Percentiles rank a stretch among this genome's conserved stretches.
Conservation (phyloP, 2,113 vertebrate species). For the Cyprinodon tularosa region DNA sequence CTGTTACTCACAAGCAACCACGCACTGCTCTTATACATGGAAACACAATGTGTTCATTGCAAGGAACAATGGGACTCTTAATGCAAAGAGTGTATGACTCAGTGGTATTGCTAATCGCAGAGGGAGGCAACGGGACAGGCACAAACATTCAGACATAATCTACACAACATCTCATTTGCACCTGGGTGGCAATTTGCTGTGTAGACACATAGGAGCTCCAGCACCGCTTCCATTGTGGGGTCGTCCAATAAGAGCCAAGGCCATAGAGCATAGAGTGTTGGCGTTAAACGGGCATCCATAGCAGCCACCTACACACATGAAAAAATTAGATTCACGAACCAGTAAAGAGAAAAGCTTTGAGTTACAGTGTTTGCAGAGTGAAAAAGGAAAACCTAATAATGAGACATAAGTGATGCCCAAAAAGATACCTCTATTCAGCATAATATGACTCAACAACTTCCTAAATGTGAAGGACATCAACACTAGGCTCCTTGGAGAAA, state of each 20-base stretch:
- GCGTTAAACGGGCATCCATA: slow-evolving; percentile 82
- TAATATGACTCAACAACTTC: slow-evolving; percentile 21
- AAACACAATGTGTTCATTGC: slow-evolving; percentile 52
- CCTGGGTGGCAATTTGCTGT: slow-evolving; percentile 87
- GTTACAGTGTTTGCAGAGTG: not conserved
- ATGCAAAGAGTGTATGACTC: slow-evolving; percentile 62
- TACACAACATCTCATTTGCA: slow-evolving; percentile 64
- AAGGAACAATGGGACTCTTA: slow-evolving; percentile 65
- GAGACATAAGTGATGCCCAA: not conserved
- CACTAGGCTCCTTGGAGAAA: slow-evolving; percentile 35
- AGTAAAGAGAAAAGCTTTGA: not conserved
- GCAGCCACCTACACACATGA: slow-evolving; percentile 80
- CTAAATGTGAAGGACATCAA: slow-evolving; percentile 7
- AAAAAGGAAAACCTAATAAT: not conserved
- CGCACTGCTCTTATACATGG: slow-evolving; percentile 51
- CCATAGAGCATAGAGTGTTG: slow-evolving; percentile 86
- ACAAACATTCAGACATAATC: slow-evolving; percentile 41
- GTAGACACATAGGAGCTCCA: slow-evolving; percentile 94
- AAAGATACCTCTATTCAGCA: slow-evolving; percentile 34
- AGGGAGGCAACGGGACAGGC: slow-evolving; percentile 61
- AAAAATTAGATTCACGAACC: not conserved
- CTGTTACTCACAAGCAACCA: slow-evolving; percentile 59
- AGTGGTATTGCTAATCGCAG: slow-evolving; percentile 58
- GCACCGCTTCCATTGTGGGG: slow-evolving; percentile 81
- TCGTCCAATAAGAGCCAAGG: slow-evolving; percentile 91